Base-by-base conservation (phyloP, 2,113 vertebrate genomes). In the Actenoides lindsayi region DNA sequence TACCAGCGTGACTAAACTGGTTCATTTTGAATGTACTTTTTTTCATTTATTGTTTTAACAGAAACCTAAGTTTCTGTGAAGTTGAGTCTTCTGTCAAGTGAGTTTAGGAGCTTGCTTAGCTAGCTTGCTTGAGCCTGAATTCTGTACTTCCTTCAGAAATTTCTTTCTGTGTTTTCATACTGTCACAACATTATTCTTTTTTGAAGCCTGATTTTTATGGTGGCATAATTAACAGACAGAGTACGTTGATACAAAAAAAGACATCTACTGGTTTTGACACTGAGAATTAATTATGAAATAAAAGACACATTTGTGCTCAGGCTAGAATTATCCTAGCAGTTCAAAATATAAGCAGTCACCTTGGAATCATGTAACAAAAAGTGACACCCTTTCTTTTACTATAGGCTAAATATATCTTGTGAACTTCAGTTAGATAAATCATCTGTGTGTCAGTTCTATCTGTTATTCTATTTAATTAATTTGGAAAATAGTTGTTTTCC, bases 241-340 rank as follows among this genome's bases (percentile, higher is more conserved):
- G 51, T 90, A 90, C 18, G 42, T 96, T 98, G 97, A 85, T 97
- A 95, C 46, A 90, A 95, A 95, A 96, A 96, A 96, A 95, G 92
- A 98, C 96, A 96, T 97, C 85, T 94, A 98, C 89, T 87, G 91
- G 87, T 98, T 98, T 94, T 98, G 98, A 98, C 97, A 98, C 96
- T 93, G 89, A 97, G 96, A 98, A 98, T 98, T 98, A 98, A 98
- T 98, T 98, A 97, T 69, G 90, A 98, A 97, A 97, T 97, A 97
- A 98, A 98, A 98, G 98, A 97, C 97, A 97, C 96, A 97, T 98
- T 97, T 98, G 96, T 98, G 96, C 93, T 97, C 94, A 28, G 89
- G 96, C 97, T 97, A 97, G 96, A 97, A 98, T 98, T 98, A 98
- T 96, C 97, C 93, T 96, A 89, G 80, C 90, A 96, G 97, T 96